Base-by-base conservation (phyloP, 37 sponge, comb jelly and placozoan species). In the Cladorhizidae sp. region DNA sequence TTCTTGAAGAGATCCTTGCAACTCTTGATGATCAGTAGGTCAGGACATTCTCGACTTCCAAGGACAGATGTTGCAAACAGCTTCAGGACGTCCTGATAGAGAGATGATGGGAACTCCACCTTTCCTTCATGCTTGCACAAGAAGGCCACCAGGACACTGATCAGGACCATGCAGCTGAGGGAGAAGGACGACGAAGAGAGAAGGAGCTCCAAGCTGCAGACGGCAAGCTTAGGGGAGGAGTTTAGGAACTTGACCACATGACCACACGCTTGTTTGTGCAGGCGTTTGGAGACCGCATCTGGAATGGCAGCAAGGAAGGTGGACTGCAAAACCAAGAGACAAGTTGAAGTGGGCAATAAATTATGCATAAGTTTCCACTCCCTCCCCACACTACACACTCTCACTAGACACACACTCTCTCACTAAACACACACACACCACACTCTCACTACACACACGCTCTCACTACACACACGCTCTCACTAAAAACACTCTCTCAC, bases 1-100 rank as follows among this genome's bases (percentile, higher is more conserved):
- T 31, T 45, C 35, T 68, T 76, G 52, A 93, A 85, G 21, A 93
- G 33, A 6, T 70, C 59, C 25, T n/a, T 38, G 73, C 80, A 84
- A 29, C 57, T 72, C 28, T 35, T 54, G 28, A 82, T 17, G 0
- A 64, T 26, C 15, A 45, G n/a, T 33, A 64, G 74, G 22, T 22
- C 49, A 12, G 74, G 83, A 28, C 73, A 58, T 0, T 43, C 45
- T 1, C 83, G 83, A 50, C 74, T 74, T 17, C 64, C 21, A 8
- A 82, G 74, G 28, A 82, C 74, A 25, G 35, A 41, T n/a, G 59
- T 73, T 22, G 32, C 11, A 51, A 61, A 82, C 49, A 23, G 17
- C 35, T 32, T 17, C 36, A 82, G 37, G 35, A 82, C 23, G 2
- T 31, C 54, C 22, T 72, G 54, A 43, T 82, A 71, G 40, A n/a